Evolutionary conservation across 2,797 vertebrate genomes (phyloP), one percentile per base, ranked within the genome.

Genomic region (Perodicticus potto): DNA sequence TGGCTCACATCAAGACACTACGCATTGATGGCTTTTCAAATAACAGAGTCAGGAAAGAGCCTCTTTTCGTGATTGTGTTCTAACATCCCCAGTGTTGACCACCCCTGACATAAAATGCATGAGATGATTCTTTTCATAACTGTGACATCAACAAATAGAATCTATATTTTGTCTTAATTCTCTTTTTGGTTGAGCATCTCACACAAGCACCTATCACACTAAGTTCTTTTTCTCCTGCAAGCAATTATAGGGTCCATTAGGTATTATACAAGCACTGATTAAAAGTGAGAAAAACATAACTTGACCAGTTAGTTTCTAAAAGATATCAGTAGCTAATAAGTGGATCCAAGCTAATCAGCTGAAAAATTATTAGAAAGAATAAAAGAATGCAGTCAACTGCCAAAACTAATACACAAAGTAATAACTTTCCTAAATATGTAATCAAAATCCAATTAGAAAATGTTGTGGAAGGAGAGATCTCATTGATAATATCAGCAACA

Each of bases 331-430:
- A 69, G 13, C 53, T 85, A 61, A 55, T 89, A 73, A 81, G 13
- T 65, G 43, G 37, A 37, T 84, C 65, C 55, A 76, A 85, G 45
- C 86, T 94, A 65, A 59, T 88, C 43, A 81, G 83, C 34, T 86
- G 23, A 77, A 81, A 86, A 65, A 53, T 23, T 93, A 45, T 53
- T 83, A 91, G 14, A 93, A 94, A 67, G 73, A 78, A 34, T 70
- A 70, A 80, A 45, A 76, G 40, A 91, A 85, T 13, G 10, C 73
- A 84, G 65, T 81, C 29, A 86, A 43, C 37, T 90, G 95, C 91
- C 37, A 73, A 93, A 93, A 20, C 63, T 88, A 91, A 86, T 55
- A 82, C 40, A 93, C 81, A 95, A 61, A 70, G 7, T 63, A 86
- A 70, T 32, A 70, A 76, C 5, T 43, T 78, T 83, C 17, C 34